Evolutionary conservation across 1,140 invertebrate genomes (phyloP), one percentile per base, ranked within the genome.

Genomic region (Macrocentrus cingulum): DNA sequence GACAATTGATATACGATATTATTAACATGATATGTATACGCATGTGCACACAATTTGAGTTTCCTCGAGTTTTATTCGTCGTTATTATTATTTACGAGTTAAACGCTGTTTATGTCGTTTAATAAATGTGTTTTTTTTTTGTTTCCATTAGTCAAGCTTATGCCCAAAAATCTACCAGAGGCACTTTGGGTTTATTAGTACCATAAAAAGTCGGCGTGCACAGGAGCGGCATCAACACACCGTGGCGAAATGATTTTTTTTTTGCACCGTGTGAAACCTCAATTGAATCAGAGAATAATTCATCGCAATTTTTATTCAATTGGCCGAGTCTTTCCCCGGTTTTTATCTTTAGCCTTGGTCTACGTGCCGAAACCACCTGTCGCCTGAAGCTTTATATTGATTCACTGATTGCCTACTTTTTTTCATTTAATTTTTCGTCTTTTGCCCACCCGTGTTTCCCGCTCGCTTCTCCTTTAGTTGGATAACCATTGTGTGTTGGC

Each of bases 171-270:
- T 79, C 76, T 80, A 80, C 75, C 74, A 79, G 75, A 80, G 76
- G 76, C 76, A 80, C 76, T 79, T 80, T 77, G 76, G 75, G 74
- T 77, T 76, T 76, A 76, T 79, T 80, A 80, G 77, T 80, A 80
- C 77, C 77, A 79, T 80, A 76, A 71, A 66, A 74, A 73, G 68
- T 77, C 72, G 71, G 71, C 70, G 73, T 74, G 74, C 67, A 71
- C 67, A 70, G 70, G 73, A 70, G 69, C 72, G 66, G 68, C 52
- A 45, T 37, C 23, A 32, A 46, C 48, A 36, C 36, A 49, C 39
- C n/a, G 23, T 41, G 18, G 8, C 18, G n/a, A 45, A n/a, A n/a
- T n/a, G n/a, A n/a, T n/a, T n/a, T n/a, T n/a, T n/a, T n/a, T n/a
- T n/a, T n/a, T n/a, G n/a, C n/a, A n/a, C n/a, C n/a, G n/a, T n/a